Conservation (phyloP, 2,888 invertebrate species). For the Pyrgus malvae region DNA sequence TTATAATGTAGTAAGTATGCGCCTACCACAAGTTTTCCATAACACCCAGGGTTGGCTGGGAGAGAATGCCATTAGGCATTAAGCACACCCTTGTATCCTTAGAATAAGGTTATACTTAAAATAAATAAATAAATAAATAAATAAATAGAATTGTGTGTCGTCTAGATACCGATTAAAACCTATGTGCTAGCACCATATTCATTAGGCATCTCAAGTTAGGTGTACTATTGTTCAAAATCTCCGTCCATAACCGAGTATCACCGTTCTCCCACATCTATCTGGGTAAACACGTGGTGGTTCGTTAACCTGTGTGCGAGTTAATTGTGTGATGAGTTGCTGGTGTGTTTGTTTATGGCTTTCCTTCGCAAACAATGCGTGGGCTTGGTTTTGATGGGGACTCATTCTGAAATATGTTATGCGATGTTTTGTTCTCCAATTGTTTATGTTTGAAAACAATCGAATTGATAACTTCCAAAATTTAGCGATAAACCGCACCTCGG, state of each 20-base stretch:
- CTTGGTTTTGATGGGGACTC: constrained; percentile 2
- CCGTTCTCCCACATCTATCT: constrained; percentile 21
- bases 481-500: too few relatives aligned
- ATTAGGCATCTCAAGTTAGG: not conserved
- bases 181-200: not conserved
- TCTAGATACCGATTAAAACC: too few relatives aligned
- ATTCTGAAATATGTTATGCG: not conserved
- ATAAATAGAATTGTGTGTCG: too few relatives aligned
- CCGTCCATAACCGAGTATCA: constrained; percentile 1
- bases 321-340: not conserved
- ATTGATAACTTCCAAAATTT: too few relatives aligned
- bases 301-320: constrained; percentile 55
- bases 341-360: constrained; percentile 9
- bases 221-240: not conserved
- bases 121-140: too few relatives aligned
- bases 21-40: too few relatives aligned
- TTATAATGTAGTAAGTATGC: too few relatives aligned
- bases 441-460: too few relatives aligned
- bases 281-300: constrained; percentile 61
- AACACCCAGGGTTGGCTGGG: too few relatives aligned
- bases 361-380: constrained; percentile 13
- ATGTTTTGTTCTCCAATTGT: not conserved
- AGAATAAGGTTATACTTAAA: too few relatives aligned
- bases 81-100: too few relatives aligned
- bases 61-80: too few relatives aligned